Evolutionary conservation across 2,113 vertebrate species (phyloP), one percentile per base, ranked within the genome.

Genomic region (Phycodurus eques): DNA sequence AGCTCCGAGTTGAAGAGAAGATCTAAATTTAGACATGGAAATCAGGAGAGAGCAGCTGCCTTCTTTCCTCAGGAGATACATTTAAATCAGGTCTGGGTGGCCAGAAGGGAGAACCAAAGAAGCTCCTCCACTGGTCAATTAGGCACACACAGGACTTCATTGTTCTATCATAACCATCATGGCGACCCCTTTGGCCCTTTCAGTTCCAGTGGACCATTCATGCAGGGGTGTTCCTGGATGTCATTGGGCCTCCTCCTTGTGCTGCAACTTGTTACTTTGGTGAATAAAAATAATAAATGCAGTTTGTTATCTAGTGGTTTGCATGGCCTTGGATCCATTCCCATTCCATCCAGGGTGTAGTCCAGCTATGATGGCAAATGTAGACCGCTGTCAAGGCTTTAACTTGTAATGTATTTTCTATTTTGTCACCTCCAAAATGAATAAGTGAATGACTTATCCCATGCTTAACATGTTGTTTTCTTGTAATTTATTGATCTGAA

Each of bases 31-130:
- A 91, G 89, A 86, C 86, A 90, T 87, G 84, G 87, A 91, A 90
- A 89, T 88, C 86, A 90, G 88, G 75, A 81, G 85, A 89, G 88
- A 90, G 85, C 88, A 86, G 88, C 88, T 90, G 86, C 81, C 87
- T 83, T 71, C 79, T 83, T 87, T 81, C 88, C 89, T 80, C 84
- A 81, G 82, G 90, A 91, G 88, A 88, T 79, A 77, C 81, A 85
- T 92, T 90, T 92, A 90, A 92, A 88, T 92, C 89, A 92, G 88
- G 86, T 83, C 74, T 85, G 84, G 79, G 78, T 91, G 88, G 88
- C 85, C 88, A 75, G 78, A 66, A 73, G 77, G 88, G 86, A 83
- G 83, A 74, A 80, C 42, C 49, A 72, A 82, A 83, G 87, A 83
- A 80, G 85, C 85, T 83, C 87, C 85, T 90, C 89, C 72, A 82